These are phyloP conservation scores for Albula goreensis DNA, from an alignment of 2,113 vertebrate genomes.

Conservation along the genomic window DNA sequence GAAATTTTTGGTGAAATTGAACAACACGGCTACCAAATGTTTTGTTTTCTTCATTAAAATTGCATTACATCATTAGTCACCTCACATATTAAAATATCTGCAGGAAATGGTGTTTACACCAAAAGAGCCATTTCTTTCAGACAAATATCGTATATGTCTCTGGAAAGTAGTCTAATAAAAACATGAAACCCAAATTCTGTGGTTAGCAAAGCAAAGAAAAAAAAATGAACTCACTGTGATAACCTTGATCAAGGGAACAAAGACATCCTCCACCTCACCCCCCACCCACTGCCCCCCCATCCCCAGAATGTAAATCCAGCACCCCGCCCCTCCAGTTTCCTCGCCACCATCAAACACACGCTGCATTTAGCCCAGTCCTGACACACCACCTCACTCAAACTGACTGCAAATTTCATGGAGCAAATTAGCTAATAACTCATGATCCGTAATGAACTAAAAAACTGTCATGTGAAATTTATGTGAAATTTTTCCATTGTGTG, in stretches of 20 bases:
- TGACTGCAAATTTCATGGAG: constrained; percentile 60
- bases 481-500: constrained; percentile 57
- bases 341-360: constrained; percentile 51
- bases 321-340: constrained; percentile 16
- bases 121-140: too few relatives aligned
- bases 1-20: too few relatives aligned
- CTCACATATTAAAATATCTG: too few relatives aligned
- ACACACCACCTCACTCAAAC: constrained; percentile 67
- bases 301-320: constrained; percentile 14
- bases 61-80: too few relatives aligned
- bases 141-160: too few relatives aligned
- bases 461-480: constrained; percentile 65
- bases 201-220: neutral
- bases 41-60: too few relatives aligned
- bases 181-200: neutral
- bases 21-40: too few relatives aligned
- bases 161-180: neutral
- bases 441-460: constrained; percentile 62
- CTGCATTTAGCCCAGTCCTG: constrained; percentile 60
- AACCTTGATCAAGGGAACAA: constrained; percentile 12
- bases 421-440: constrained; percentile 72
- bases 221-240: neutral
- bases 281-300: constrained; percentile 2
- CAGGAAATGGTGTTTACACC: too few relatives aligned
- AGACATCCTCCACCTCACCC: neutral